Evolutionary conservation across 2,113 vertebrate genomes (phyloP), one percentile per base, ranked within the genome.

Genomic region (Myiagra hebetior): DNA sequence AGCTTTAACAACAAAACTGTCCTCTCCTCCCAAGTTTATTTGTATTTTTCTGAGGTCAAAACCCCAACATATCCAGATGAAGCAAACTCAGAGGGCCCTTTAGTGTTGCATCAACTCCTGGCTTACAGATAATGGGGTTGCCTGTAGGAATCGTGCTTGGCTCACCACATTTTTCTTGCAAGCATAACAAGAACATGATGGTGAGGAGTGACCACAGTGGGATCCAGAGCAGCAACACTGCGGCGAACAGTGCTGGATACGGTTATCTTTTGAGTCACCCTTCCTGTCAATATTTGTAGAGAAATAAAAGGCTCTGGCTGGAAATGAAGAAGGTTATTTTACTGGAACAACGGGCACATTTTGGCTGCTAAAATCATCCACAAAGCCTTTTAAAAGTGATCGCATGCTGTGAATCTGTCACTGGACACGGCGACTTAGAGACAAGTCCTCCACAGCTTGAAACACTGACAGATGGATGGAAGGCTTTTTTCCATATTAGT

Each of bases 231-330:
- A 77, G 60, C 41, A 70, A n/a, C 7, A 44, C 79, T 83, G 85
- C 0, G 2, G 79, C 0, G 1, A 75, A 9, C 77, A 65, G 69
- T 53, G 77, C 85, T 94, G 91, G 78, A 47, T 50, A 10, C 44
- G 72, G 86, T 85, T 93, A 65, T 87, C 93, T 88, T 91, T 93
- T 96, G 93, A 96, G 92, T 94, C 95, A 96, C 69, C 65, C 88
- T 96, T 96, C 92, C 95, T 96, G 92, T 87, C 93, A 96, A 92
- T 93, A 96, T 95, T 96, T 94, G 89, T 39, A 91, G 53, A 94
- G 69, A 68, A 95, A 94, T 94, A 94, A 94, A 93, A 94, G 50
- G 28, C 62, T 81, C 37, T 92, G 77, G 69, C 88, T 96, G 86
- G 92, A 92, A 94, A 75, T 68, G 37, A 72, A 84, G 76, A 56